These are phyloP conservation scores for Anarhynchus alexandrinus DNA, from an alignment of 2,113 vertebrate genomes.

Conservation along the genomic window DNA sequence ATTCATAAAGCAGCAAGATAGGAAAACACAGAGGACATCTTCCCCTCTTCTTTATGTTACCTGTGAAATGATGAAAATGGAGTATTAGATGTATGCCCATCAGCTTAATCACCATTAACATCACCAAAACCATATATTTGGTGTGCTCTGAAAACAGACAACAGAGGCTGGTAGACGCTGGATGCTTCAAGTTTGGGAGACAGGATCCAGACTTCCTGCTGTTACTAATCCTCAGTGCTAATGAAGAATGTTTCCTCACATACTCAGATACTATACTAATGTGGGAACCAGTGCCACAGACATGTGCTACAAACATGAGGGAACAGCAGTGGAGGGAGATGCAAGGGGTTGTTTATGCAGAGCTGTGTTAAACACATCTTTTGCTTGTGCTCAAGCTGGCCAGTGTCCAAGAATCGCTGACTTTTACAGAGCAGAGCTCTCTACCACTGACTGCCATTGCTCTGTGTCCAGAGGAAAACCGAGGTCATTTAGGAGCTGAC, in stretches of 20 bases:
- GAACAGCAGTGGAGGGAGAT: not conserved
- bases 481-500: not conserved
- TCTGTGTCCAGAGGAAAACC: not conserved
- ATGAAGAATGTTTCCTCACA: not conserved
- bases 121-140: not conserved
- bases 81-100: not conserved
- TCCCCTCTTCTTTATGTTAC: not conserved
- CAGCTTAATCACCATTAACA: not conserved
- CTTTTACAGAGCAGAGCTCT: not conserved
- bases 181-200: not conserved
- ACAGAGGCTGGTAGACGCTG: not conserved
- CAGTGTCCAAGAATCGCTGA: not conserved
- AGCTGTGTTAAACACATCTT: not conserved
- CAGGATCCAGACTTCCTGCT: not conserved
- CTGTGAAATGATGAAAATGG: constrained; percentile 30
- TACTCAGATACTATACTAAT: not conserved
- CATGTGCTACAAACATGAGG: not conserved
- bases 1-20: not conserved
- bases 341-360: not conserved
- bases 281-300: not conserved
- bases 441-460: not conserved
- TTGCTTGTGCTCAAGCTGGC: not conserved
- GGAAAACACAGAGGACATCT: not conserved
- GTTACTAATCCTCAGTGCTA: not conserved
- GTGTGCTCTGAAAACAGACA: not conserved